Percentiles rank a stretch among this genome's conserved stretches.
Conservation (phyloP, 2,797 vertebrate species). For the Propithecus perrieri region DNA sequence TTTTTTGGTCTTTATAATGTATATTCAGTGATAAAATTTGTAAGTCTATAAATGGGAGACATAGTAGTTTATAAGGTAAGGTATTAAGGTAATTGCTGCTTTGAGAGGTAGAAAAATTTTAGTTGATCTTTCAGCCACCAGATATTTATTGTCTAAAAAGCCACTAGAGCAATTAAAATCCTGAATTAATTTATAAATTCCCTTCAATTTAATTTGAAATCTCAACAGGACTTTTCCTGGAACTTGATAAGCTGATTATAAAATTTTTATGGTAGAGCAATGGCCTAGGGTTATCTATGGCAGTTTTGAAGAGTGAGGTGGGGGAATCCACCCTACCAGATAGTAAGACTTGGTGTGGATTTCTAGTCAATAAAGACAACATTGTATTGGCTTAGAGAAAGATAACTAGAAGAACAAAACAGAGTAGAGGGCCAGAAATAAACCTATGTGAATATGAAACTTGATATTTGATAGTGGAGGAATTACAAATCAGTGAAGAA, state of each 20-base stretch:
- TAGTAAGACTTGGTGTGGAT: neutral
- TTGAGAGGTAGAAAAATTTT: slow-evolving; percentile 9
- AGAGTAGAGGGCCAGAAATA: neutral
- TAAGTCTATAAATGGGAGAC: neutral
- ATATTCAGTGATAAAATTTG: neutral
- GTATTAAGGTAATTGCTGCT: neutral
- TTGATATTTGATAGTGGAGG: neutral
- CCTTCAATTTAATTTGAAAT: slow-evolving; percentile 28
- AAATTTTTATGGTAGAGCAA: neutral
- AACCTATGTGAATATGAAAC: neutral
- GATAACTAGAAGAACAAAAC: neutral
- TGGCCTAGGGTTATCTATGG: neutral
- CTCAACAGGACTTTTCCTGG: neutral
- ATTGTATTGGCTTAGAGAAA: neutral
- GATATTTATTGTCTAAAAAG: neutral
- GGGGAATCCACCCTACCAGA: neutral
- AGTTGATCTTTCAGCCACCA: neutral
- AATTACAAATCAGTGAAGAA: neutral
- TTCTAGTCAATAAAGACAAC: neutral
- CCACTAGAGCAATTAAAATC: neutral
- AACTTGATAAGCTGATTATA: neutral
- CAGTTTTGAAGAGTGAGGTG: neutral
- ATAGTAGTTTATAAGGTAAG: neutral
- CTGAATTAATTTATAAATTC: slow-evolving; percentile 25
- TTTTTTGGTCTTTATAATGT: neutral